Evolutionary conservation across 2,888 invertebrate genomes (phyloP), one percentile per base, ranked within the genome.

Genomic region (Lepidochitona cinerea): DNA sequence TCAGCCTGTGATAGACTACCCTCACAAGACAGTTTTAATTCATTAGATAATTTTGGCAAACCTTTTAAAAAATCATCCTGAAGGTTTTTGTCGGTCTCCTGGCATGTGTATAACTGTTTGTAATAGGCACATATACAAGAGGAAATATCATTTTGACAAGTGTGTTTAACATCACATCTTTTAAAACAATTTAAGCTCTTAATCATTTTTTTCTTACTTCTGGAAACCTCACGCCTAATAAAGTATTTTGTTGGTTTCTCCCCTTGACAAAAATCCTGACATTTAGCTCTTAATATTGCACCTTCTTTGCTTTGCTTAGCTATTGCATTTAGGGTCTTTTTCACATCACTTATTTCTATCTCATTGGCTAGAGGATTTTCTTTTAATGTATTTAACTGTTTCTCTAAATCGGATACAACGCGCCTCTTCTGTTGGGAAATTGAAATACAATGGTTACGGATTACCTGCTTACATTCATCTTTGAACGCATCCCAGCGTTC

Each of bases 171-270:
- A 23, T 12, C 18, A 4, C 29, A 29, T 29, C 29, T 26, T 23
- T 26, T 59, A 59, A 29, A 32, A 29, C 59, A 59, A 29, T 4
- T 59, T 14, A 59, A 23, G 29, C 32, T 59, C 26, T 59, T 59
- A 26, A 59, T 59, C 59, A 59, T 29, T 26, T 59, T 59, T 26
- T 29, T 59, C 26, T 26, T 59, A 26, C 26, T 32, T 26, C 29
- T 59, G 12, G 29, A 23, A 29, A 29, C 23, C 29, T 59, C 59
- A 29, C 59, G 23, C 29, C 59, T 59, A 59, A 59, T 29, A 26
- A 59, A 59, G 29, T 59, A 59, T 59, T 29, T 59, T 14, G 59
- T 29, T 59, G 59, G 59, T 29, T 59, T 59, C 29, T 59, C 59
- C 12, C 26, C 9, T 32, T 59, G 23, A 29, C 29, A 23, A 29